Conservation (phyloP, 1,140 invertebrate species). For the Oreohelix idahoensis region DNA sequence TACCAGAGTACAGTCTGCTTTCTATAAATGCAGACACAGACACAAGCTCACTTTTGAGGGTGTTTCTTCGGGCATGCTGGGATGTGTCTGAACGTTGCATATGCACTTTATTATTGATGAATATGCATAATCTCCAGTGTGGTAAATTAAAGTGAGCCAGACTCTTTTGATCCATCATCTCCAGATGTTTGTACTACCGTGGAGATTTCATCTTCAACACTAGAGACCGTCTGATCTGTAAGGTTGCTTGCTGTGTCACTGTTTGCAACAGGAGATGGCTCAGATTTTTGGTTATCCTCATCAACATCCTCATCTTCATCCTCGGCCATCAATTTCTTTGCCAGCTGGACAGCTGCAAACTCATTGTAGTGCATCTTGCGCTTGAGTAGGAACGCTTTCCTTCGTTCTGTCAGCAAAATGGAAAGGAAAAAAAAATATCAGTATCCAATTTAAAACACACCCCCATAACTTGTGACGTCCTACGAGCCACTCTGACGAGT, state of each 20-base stretch:
- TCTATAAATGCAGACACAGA: not conserved
- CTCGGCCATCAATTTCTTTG: conserved; percentile 89
- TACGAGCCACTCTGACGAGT: too few species aligned
- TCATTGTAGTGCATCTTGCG: conserved; percentile 98
- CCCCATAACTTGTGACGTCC: too few species aligned
- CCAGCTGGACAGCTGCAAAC: conserved; percentile 92
- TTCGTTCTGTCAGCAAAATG: conserved; percentile 74
- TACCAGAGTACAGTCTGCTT: not conserved
- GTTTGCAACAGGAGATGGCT: not conserved
- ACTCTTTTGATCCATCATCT: not conserved
- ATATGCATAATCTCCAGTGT: not conserved
- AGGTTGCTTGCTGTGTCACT: not conserved
- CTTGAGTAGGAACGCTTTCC: conserved; percentile 88
- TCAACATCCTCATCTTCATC: conserved; percentile 84
- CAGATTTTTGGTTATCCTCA: not conserved
- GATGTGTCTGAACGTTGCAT: not conserved
- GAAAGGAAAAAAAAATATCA: too few species aligned
- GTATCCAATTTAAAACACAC: too few species aligned
- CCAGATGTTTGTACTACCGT: not conserved
- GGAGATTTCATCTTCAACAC: not conserved
- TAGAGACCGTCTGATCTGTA: not conserved
- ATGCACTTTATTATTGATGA: not conserved
- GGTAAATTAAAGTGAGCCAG: not conserved
- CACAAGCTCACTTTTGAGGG: not conserved
- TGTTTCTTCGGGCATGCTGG: not conserved